Conservation (phyloP, 2,888 invertebrate genomes). For the Dione vanillae region DNA sequence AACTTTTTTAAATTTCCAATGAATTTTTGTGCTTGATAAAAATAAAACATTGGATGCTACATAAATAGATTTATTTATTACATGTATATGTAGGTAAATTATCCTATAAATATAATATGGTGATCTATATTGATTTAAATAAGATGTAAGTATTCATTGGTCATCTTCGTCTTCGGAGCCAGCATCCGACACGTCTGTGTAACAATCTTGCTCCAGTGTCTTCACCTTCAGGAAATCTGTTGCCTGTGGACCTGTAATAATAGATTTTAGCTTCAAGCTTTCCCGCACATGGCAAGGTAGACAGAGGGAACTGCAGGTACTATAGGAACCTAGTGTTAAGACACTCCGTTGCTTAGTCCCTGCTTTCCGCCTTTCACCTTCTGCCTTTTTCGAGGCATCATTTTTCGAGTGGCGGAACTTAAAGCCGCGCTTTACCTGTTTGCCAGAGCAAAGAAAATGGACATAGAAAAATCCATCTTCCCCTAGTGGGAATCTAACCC, state of each 20-base stretch:
- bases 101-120: conserved; percentile 7
- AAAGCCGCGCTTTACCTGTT: no score
- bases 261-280: no score
- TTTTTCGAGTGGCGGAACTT: no score
- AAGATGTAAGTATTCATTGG: conserved; percentile 3
- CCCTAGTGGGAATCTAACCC: no score
- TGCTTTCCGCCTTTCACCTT: no score
- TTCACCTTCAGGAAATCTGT: conserved; percentile 73
- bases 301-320: no score
- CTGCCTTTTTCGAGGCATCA: no score
- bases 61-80: conserved; percentile 16
- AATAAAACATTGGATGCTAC: neutral
- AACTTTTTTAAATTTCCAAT: neutral
- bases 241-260: conserved; percentile 67
- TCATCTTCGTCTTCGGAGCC: conserved; percentile 72
- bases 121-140: neutral
- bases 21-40: neutral
- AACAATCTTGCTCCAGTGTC: conserved; percentile 71
- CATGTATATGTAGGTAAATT: neutral
- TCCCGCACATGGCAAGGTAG: no score
- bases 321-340: no score
- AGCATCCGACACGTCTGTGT: conserved; percentile 80
- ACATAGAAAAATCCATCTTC: no score
- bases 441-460: no score
- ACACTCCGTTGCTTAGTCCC: no score